Evolutionary conservation across 2,888 invertebrate genomes (phyloP).

Genomic region (Tipula lateralis): DNA sequence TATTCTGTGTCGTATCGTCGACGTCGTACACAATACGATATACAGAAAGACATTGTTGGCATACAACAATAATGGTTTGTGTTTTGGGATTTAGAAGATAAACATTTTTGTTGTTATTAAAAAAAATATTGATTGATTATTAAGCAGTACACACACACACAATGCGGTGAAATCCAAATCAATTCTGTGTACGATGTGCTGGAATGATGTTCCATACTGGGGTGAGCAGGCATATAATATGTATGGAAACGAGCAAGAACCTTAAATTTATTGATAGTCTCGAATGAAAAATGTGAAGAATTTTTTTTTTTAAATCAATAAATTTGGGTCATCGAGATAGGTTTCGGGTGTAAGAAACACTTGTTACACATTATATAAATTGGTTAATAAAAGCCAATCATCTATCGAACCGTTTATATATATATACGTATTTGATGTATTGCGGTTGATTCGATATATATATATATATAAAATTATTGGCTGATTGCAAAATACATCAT

Average conservation of each 20-base stretch:
- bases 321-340: neutral
- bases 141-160: neutral
- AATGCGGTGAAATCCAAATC: neutral
- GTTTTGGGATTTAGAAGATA: neutral
- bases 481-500: neutral
- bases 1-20: neutral
- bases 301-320: neutral
- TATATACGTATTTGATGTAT: neutral
- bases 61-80: neutral
- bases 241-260: neutral
- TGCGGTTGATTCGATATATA: neutral
- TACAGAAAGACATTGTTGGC: neutral
- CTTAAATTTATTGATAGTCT: neutral
- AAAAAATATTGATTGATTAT: slow-evolving; percentile 4
- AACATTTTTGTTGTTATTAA: neutral
- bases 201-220: neutral
- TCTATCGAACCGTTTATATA: neutral
- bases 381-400: neutral
- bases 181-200: neutral
- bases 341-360: neutral
- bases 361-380: slow-evolving; percentile 11
- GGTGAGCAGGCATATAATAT: neutral
- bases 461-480: neutral
- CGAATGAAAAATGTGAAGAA: neutral
- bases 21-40: too few species aligned